Conservation (phyloP, 2,888 invertebrate genomes). For the Scotopteryx bipunctaria region DNA sequence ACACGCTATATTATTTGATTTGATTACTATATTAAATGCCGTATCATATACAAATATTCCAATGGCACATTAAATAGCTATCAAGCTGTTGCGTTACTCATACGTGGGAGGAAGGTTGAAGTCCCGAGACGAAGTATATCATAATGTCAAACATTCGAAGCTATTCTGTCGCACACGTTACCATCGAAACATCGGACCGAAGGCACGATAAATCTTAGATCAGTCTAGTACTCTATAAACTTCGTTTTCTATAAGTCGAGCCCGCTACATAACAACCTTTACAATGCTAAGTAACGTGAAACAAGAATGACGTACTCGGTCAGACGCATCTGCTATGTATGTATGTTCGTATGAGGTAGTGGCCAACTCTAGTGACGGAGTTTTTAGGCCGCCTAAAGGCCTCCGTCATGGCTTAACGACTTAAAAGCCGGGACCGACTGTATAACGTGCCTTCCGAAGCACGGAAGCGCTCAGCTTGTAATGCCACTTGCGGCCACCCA, state of each 20-base stretch:
- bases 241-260: background rate
- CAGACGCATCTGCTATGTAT: too few species aligned
- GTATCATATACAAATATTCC: background rate
- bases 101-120: slow-evolving; percentile 31
- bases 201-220: slow-evolving; percentile 57
- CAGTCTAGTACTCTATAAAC: slow-evolving; percentile 36
- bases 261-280: background rate
- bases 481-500: too few species aligned
- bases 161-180: slow-evolving; percentile 59
- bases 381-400: too few species aligned
- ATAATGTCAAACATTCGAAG: slow-evolving; percentile 63
- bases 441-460: too few species aligned
- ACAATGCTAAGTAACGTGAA: too few species aligned
- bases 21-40: background rate
- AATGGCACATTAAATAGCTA: slow-evolving; percentile 28
- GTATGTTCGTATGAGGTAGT: too few species aligned
- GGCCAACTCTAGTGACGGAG: too few species aligned
- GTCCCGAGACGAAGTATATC: slow-evolving; percentile 30
- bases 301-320: too few species aligned
- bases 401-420: too few species aligned
- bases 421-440: too few species aligned
- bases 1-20: background rate
- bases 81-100: slow-evolving; percentile 32
- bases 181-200: slow-evolving; percentile 63
- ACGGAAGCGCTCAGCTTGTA: too few species aligned